Percentiles rank a stretch among this genome's conserved stretches.
These are phyloP conservation scores for Bactericera cockerelli DNA, from an alignment of 1,140 invertebrate genomes.

Conservation along the genomic window DNA sequence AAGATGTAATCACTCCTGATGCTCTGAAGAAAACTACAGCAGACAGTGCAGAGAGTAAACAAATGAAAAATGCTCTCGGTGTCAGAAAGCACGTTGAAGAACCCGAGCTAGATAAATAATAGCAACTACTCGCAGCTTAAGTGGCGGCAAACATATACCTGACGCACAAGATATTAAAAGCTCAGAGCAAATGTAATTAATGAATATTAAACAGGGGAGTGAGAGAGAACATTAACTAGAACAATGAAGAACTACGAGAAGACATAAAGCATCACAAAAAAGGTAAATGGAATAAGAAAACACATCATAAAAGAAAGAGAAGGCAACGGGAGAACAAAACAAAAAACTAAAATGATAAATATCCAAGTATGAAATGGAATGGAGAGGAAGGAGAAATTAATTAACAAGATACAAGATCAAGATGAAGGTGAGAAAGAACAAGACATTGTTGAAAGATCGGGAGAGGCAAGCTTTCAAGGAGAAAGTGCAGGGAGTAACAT, in stretches of 20 bases:
- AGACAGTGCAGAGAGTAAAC: too few species aligned
- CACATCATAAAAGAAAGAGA: neutral
- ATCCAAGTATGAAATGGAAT: neutral
- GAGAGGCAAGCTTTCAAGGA: neutral
- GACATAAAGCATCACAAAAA: too few species aligned
- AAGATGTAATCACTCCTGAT: too few species aligned
- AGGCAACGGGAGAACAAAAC: neutral
- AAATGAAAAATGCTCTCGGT: too few species aligned
- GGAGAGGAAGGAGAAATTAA: neutral
- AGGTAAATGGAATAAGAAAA: too few species aligned
- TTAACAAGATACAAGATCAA: neutral
- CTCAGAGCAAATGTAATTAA: neutral
- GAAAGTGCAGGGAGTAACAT: too few species aligned
- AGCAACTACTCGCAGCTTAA: neutral
- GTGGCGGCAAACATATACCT: neutral
- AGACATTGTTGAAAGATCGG: neutral
- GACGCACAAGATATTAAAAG: neutral
- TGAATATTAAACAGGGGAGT: too few species aligned
- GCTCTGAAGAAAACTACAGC: too few species aligned
- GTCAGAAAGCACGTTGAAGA: too few species aligned
- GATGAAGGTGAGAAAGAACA: conserved; percentile 4
- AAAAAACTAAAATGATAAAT: neutral
- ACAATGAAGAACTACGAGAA: too few species aligned
- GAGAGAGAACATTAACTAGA: too few species aligned
- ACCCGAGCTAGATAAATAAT: too few species aligned